Conservation (phyloP, 2,797 vertebrate genomes). For the Cygnus olor region DNA sequence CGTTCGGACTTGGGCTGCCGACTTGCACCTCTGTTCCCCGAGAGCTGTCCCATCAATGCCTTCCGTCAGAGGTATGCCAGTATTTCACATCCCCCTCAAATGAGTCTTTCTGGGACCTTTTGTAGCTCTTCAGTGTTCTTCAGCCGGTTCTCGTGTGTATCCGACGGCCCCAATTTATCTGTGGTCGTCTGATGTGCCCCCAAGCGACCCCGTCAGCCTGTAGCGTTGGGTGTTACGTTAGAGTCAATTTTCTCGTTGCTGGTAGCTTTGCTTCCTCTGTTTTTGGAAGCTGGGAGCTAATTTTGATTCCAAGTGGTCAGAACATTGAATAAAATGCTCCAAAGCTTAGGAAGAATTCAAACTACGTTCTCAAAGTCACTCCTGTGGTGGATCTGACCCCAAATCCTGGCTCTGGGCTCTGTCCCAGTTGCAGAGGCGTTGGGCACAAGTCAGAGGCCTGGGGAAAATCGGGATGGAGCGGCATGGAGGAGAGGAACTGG, state of each 20-base stretch:
- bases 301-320: not conserved
- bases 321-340: not conserved
- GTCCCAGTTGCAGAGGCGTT: not conserved
- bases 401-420: not conserved
- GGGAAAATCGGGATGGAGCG: not conserved
- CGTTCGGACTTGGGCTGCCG: not conserved
- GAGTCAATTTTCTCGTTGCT: not conserved
- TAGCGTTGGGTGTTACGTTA: fast-evolving
- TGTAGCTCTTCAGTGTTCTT: not conserved
- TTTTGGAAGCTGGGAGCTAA: not conserved
- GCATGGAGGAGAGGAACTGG: not conserved
- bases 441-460: not conserved
- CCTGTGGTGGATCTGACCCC: not conserved
- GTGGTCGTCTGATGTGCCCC: not conserved
- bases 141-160: not conserved
- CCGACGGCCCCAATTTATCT: not conserved
- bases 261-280: not conserved
- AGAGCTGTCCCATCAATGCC: not conserved
- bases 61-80: not conserved
- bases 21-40: not conserved
- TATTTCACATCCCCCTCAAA: not conserved
- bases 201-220: not conserved
- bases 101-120: not conserved
- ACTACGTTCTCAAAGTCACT: not conserved
- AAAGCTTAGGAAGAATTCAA: not conserved